Evolutionary conservation across 2,888 invertebrate genomes (phyloP), one percentile per base, ranked within the genome.

Genomic region (Bruchidius siliquastri): DNA sequence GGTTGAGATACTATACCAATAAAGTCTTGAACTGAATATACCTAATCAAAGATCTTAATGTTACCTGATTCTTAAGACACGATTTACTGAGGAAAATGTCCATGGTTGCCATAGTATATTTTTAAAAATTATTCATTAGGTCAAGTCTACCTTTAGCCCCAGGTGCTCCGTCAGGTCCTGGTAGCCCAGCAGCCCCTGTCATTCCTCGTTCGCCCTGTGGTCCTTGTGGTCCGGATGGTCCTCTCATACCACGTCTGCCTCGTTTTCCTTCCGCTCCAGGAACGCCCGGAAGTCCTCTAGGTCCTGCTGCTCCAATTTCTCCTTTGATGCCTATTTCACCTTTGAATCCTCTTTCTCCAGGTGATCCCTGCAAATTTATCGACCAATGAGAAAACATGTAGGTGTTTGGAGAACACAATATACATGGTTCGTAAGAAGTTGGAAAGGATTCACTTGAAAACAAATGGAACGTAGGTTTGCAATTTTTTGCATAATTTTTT

Each of bases 291-390:
- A 93, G 82, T 22, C 95, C 95, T 77, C 94, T 88, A 1, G 93
- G 92, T 0, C 96, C 95, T 0, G 90, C 87, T 0, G 88, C 85
- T 4, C 96, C 96, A 8, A 87, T 79, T 85, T 95, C 95, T 32
- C 96, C 95, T 85, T 95, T 93, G 32, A 88, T 87, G 8, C 95
- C 96, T 0, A 85, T 80, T 81, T 95, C 95, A 67, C 96, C 96
- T 88, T 94, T 95, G 74, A 89, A 89, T 10, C 96, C 96, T 80
- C 93, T 88, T 86, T 95, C 94, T 49, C 95, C 96, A 32, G 92
- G 90, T 80, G 88, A 86, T 26, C 95, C 95, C 93, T 94, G 68
- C 72, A 71, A 22, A 72, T 21, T 21, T 67, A 72, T 69, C 32
- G 71, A 21, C 18, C 0, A 72, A 26, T 72, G 10, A 21, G n/a